A percentile compares a stretch with the other conserved stretches of the same genome.
Conservation (phyloP, 2,797 vertebrate genomes). For the Sebastes steindachneri region DNA sequence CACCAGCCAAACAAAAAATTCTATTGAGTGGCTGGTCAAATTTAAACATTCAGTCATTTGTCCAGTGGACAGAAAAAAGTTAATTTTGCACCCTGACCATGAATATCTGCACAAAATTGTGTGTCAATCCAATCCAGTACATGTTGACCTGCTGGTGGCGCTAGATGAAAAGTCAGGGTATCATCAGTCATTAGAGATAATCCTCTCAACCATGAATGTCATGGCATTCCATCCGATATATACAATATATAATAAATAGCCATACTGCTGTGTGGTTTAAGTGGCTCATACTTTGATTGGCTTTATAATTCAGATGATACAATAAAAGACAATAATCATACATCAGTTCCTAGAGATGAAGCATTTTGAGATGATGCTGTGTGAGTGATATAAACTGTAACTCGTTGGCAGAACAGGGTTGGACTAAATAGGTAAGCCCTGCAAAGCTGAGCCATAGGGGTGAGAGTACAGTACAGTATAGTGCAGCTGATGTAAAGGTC, state of each 20-base stretch:
- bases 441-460: background rate
- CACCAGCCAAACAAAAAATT: no score
- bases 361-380: background rate
- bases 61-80: background rate
- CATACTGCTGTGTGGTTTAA: background rate
- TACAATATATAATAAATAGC: background rate
- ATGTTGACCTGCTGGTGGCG: background rate
- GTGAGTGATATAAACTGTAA: background rate
- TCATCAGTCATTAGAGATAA: background rate
- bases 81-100: no score
- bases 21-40: background rate
- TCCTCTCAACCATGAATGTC: background rate
- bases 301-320: background rate
- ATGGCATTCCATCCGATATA: background rate
- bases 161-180: background rate
- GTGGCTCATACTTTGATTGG: background rate
- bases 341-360: background rate
- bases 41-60: background rate
- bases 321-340: background rate
- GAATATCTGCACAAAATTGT: background rate
- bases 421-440: background rate
- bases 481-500: slow-evolving; percentile 26
- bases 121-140: background rate
- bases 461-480: background rate
- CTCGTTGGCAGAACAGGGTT: background rate